A percentile compares a stretch with the other conserved stretches of the same genome.
Conservation (phyloP, 2,888 invertebrate species). For the Drosophila putrida region DNA sequence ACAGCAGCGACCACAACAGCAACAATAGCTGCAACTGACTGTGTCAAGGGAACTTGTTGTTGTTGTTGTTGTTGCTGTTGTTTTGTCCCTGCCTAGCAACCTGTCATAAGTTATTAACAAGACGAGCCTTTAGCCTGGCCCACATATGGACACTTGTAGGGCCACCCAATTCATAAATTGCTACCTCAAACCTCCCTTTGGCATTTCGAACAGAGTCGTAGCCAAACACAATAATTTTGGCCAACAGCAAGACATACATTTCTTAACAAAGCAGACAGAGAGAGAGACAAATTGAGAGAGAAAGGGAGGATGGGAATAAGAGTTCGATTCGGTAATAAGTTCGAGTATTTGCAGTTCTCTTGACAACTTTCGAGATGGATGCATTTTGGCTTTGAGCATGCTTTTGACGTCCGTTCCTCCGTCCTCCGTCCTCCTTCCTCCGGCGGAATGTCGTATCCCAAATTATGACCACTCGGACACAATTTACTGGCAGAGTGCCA, state of each 20-base stretch:
- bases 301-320: not conserved
- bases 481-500: slow-evolving; percentile 72
- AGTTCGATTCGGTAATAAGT: slow-evolving; percentile 13
- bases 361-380: slow-evolving; percentile 61
- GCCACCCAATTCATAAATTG: slow-evolving; percentile 67
- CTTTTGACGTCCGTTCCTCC: slow-evolving; percentile 14
- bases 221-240: slow-evolving; percentile 45
- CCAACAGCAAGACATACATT: slow-evolving; percentile 17
- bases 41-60: slow-evolving; percentile 35
- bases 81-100: slow-evolving; percentile 23
- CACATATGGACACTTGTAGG: slow-evolving; percentile 38
- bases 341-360: slow-evolving; percentile 32
- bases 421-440: not conserved
- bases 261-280: not conserved
- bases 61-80: slow-evolving; percentile 25
- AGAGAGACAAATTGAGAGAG: no score
- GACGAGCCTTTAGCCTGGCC: slow-evolving; percentile 50
- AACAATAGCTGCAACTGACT: slow-evolving; percentile 34
- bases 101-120: slow-evolving; percentile 78
- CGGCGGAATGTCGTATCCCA: slow-evolving; percentile 32
- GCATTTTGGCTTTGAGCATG: slow-evolving; percentile 47
- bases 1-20: slow-evolving; percentile 33
- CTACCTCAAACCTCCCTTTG: slow-evolving; percentile 36
- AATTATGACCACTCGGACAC: slow-evolving; percentile 75
- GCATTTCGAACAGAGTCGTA: slow-evolving; percentile 15